Base-by-base conservation (phyloP, 2,797 vertebrate genomes). In the Hoplostethus mediterraneus region DNA sequence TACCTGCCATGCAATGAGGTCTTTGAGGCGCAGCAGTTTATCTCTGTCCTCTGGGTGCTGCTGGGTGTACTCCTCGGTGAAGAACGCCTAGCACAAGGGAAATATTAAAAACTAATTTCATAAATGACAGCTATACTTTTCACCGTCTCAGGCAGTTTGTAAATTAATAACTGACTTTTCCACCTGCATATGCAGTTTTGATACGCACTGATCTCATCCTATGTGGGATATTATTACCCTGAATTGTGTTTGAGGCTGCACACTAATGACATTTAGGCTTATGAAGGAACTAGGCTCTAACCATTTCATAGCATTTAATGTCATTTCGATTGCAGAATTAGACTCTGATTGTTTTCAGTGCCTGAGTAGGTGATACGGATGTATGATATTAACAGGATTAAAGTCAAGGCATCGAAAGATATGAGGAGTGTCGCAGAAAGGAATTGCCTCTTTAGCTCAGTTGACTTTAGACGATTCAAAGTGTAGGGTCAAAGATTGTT, bases 1-100 rank as follows among this genome's bases (percentile, higher is more conserved):
- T 93, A 99, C 98, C 98, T 99, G 98, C 98, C 98, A 99, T 0
- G 98, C 98, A 54, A 99, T 99, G 83, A 99, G 94, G 85, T 99
- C 98, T 91, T 97, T 98, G 78, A 99, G 96, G 60, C 93, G 96
- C 25, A 90, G 79, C 67, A 99, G 93, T 87, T 97, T 99, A 1
- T 99, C 97, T 88, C 90, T 91, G 91, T 99, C 98, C 66, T 97
- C 96, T 0, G 92, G 93, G 85, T 99, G 96, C 11, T 95, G 88
- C 61, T 81, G 92, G 60, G 44, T 82, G 78, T 98, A 99, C 58
- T 96, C 96, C 0, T 99, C 97, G 0, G 95, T 98, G 82, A 99
- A 99, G 92, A 99, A 99, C n/a, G 98, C 98, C 98, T 99, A 72
- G 62, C 2, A 42, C 42, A 42, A 42, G 89, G 25, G 33, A 77